phyloP scores from a whole-genome alignment of 2,888 invertebrate species.

The Scaptomyza caliginosa region DNA sequence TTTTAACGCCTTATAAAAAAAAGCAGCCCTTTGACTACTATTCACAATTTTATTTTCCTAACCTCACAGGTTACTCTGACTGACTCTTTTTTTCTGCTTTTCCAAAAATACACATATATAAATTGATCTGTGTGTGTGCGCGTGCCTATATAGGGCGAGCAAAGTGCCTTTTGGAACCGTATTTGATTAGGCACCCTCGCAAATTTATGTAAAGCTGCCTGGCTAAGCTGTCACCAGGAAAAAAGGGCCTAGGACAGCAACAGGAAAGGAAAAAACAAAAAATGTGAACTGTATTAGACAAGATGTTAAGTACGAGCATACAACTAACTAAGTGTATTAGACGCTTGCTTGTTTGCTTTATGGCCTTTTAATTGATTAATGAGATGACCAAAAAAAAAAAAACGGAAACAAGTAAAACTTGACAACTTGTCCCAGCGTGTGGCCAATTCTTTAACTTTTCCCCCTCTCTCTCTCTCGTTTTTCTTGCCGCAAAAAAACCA shows the following conservation, averaged over 20 bases:
- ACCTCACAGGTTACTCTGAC: too few species aligned
- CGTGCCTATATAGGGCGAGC: background rate
- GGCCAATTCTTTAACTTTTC: slow-evolving; percentile 40
- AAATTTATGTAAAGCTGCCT: slow-evolving; percentile 69
- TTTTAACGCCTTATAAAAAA: slow-evolving; percentile 11
- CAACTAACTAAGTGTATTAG: slow-evolving; percentile 50
- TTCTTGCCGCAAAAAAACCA: slow-evolving; percentile 25
- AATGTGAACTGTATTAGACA: slow-evolving; percentile 53
- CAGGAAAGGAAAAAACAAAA: background rate
- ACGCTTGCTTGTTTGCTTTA: slow-evolving; percentile 52
- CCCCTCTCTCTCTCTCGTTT: too few species aligned
- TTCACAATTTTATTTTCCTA: background rate
- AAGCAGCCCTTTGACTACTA: slow-evolving; percentile 11
- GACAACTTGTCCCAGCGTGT: slow-evolving; percentile 55
- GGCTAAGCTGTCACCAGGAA: slow-evolving; percentile 43
- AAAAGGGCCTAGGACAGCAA: slow-evolving; percentile 4
- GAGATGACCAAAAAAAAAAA: slow-evolving; percentile 40
- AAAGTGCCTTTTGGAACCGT: slow-evolving; percentile 33
- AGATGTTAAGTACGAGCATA: slow-evolving; percentile 42
- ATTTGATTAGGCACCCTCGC: slow-evolving; percentile 64
- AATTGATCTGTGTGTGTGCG: background rate
- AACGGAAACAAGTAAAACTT: slow-evolving; percentile 30
- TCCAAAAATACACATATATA: background rate
- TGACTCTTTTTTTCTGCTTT: background rate
- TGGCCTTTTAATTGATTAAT: slow-evolving; percentile 74